Percentiles rank a stretch among this genome's conserved stretches.
Evolutionary conservation across 2,797 vertebrate genomes (phyloP).

Genomic region (Typhlichthys subterraneus): DNA sequence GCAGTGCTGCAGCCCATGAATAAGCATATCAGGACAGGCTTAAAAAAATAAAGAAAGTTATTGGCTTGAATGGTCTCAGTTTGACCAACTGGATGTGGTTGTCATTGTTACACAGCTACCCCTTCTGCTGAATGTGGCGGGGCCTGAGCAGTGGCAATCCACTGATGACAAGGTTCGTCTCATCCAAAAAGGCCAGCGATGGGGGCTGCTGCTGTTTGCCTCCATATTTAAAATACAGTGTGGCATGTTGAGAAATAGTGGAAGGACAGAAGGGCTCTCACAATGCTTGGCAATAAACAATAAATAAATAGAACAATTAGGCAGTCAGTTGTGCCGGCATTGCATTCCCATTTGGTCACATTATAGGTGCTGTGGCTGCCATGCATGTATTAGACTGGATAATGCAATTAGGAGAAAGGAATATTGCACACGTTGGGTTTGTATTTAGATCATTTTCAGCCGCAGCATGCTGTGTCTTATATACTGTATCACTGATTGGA

Average conservation of each 20-base stretch:
- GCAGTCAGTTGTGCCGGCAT: conserved; percentile 42
- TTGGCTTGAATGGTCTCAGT: conserved; percentile 36
- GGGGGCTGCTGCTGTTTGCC: conserved; percentile 52
- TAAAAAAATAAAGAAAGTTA: conserved; percentile 33
- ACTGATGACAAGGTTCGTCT: conserved; percentile 62
- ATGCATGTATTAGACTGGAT: conserved; percentile 32
- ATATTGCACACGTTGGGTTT: conserved; percentile 34
- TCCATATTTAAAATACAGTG: conserved; percentile 48
- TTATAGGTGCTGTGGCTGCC: conserved; percentile 30
- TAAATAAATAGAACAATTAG: conserved; percentile 63
- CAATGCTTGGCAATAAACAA: conserved; percentile 50
- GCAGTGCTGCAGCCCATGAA: conserved; percentile 31
- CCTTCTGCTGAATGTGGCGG: conserved; percentile 21
- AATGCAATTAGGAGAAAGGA: conserved; percentile 35
- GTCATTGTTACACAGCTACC: conserved; percentile 48
- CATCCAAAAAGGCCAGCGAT: conserved; percentile 66
- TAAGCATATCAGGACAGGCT: conserved; percentile 49
- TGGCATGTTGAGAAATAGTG: conserved; percentile 17
- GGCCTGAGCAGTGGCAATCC: conserved; percentile 33
- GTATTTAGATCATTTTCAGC: conserved; percentile 12
- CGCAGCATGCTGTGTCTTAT: conserved; percentile 18
- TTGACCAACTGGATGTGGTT: conserved; percentile 54
- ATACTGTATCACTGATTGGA: conserved; percentile 17
- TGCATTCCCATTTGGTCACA: conserved; percentile 38
- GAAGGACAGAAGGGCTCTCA: conserved; percentile 18